These are phyloP conservation scores for Hippocampus comes DNA, from an alignment of 2,113 vertebrate species.

Conservation along the genomic window DNA sequence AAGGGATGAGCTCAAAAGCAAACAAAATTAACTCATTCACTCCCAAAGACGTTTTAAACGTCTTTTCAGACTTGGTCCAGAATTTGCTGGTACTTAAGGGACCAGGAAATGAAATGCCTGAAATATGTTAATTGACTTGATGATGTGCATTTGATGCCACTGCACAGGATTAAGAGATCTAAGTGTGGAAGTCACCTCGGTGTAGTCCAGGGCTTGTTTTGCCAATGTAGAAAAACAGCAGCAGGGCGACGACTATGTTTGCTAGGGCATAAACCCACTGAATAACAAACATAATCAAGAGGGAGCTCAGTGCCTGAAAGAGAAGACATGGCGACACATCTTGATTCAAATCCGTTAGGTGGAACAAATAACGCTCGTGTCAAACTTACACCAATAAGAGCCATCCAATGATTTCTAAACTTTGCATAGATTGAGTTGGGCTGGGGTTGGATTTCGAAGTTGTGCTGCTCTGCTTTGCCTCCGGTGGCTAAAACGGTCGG, in stretches of 20 bases:
- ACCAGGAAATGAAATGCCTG: background rate
- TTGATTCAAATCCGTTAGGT: background rate
- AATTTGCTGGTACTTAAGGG: background rate
- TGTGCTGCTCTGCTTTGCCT: slow-evolving; percentile 68
- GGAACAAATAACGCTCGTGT: background rate
- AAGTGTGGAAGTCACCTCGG: slow-evolving; percentile 71
- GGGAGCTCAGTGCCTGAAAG: slow-evolving; percentile 79
- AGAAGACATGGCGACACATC: slow-evolving; percentile 8
- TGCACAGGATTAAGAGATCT: background rate
- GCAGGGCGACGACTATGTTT: slow-evolving; percentile 78
- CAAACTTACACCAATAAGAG: slow-evolving; percentile 83
- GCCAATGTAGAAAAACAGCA: slow-evolving; percentile 91
- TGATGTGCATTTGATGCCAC: background rate
- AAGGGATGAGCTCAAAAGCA: background rate
- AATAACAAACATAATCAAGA: slow-evolving; percentile 91
- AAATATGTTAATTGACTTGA: background rate
- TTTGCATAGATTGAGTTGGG: slow-evolving; percentile 72
- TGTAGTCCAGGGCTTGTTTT: slow-evolving; percentile 87
- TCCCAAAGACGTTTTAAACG: no score
- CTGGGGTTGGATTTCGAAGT: slow-evolving; percentile 73
- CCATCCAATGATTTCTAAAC: slow-evolving; percentile 88
- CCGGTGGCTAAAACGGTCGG: slow-evolving; percentile 61
- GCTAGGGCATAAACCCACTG: slow-evolving; percentile 90
- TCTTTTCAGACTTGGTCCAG: no score
- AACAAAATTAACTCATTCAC: no score